phyloP scores from a whole-genome alignment of 2,888 invertebrate genomes.

The Andrena bucephala region DNA sequence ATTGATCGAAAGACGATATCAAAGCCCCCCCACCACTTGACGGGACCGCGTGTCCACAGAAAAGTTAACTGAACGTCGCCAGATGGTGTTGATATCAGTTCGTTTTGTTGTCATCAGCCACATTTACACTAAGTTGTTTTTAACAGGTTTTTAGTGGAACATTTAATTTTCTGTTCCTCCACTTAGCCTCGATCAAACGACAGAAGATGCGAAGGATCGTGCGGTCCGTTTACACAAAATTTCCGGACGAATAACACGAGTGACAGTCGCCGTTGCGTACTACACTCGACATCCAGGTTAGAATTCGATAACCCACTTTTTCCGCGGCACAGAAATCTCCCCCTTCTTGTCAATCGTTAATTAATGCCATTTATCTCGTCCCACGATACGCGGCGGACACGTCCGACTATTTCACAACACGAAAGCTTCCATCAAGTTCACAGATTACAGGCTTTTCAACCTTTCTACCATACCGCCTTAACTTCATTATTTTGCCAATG shows the following conservation, averaged over 20 bases:
- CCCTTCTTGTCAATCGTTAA: neutral
- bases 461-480: neutral
- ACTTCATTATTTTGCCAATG: neutral
- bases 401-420: neutral
- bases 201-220: conserved; percentile 60
- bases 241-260: conserved; percentile 54
- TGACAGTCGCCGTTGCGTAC: conserved; percentile 59
- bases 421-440: neutral
- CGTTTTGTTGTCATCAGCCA: conserved; percentile 83
- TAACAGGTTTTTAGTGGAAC: conserved; percentile 70
- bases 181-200: conserved; percentile 26
- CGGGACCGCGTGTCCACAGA: conserved; percentile 64
- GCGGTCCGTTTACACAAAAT: conserved; percentile 26
- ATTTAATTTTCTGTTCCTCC: conserved; percentile 61
- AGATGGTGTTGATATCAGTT: conserved; percentile 72
- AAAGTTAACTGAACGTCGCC: conserved; percentile 37
- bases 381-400: neutral
- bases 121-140: conserved; percentile 80
- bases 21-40: conserved; percentile 28
- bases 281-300: conserved; percentile 76
- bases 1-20: conserved; percentile 51
- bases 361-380: neutral
- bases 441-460: neutral
- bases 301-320: conserved; percentile 78
- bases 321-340: conserved; percentile 7